Conservation (phyloP, 2,113 vertebrate species). For the Daubentonia madagascariensis region DNA sequence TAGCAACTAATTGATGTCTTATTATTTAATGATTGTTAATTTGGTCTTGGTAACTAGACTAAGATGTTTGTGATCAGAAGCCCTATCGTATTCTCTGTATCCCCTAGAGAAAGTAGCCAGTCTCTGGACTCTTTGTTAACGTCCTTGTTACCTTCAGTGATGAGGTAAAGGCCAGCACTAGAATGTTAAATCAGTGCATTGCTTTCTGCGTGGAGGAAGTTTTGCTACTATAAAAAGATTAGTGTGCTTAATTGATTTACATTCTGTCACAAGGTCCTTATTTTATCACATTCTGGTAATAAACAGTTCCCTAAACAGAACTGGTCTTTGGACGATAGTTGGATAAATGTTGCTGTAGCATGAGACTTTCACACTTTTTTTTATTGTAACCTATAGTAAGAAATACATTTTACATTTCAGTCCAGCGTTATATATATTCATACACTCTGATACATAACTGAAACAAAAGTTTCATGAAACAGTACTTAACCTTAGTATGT, state of each 20-base stretch:
- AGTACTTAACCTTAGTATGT: neutral
- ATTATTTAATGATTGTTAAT: neutral
- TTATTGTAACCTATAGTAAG: neutral
- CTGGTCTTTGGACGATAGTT: neutral
- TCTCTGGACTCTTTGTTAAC: neutral
- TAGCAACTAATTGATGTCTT: neutral
- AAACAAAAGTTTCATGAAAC: neutral
- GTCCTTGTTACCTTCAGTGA: neutral
- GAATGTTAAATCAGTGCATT: neutral
- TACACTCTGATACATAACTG: neutral
- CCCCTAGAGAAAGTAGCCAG: neutral
- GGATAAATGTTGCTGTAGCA: neutral
- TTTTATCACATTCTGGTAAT: neutral
- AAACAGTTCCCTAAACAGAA: neutral
- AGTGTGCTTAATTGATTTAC: neutral
- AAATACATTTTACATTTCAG: neutral
- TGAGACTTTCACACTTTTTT: neutral
- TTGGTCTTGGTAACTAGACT: neutral
- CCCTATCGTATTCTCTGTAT: neutral
- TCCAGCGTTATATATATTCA: neutral
- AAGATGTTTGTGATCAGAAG: neutral
- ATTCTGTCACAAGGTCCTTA: neutral
- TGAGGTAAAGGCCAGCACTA: neutral
- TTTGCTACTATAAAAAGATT: neutral
- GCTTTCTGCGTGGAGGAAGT: neutral